Evolutionary conservation across 2,797 vertebrate genomes (phyloP).

Genomic region (Eulemur mongoz): DNA sequence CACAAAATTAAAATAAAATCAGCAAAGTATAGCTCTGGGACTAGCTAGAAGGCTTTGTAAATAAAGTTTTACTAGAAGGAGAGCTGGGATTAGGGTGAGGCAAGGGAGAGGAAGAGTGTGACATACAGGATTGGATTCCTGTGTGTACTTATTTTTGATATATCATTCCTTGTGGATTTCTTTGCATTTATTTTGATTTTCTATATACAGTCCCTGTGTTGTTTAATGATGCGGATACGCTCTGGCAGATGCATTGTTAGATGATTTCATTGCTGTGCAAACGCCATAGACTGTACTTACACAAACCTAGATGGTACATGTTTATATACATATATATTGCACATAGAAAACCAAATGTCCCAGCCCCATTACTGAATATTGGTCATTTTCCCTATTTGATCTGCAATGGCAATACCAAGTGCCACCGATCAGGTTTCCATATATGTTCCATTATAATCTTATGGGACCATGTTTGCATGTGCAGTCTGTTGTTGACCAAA

Average conservation of each 20-base stretch:
- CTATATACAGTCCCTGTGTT: neutral
- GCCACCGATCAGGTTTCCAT: neutral
- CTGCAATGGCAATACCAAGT: neutral
- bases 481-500: neutral
- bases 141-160: neutral
- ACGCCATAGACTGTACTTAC: neutral
- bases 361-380: neutral
- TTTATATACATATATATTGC: neutral
- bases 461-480: neutral
- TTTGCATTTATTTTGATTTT: conserved; percentile 3
- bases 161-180: neutral
- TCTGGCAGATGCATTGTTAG: neutral
- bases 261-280: neutral
- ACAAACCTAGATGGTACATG: neutral
- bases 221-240: neutral
- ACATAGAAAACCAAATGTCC: neutral
- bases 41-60: neutral
- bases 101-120: neutral
- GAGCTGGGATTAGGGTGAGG: neutral
- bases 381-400: neutral
- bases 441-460: neutral
- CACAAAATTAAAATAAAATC: neutral
- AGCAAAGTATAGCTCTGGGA: neutral
- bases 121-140: neutral
- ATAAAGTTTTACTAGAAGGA: neutral